Evolutionary conservation across 2,113 vertebrate species (phyloP).

Genomic region (Pluvialis apricaria): DNA sequence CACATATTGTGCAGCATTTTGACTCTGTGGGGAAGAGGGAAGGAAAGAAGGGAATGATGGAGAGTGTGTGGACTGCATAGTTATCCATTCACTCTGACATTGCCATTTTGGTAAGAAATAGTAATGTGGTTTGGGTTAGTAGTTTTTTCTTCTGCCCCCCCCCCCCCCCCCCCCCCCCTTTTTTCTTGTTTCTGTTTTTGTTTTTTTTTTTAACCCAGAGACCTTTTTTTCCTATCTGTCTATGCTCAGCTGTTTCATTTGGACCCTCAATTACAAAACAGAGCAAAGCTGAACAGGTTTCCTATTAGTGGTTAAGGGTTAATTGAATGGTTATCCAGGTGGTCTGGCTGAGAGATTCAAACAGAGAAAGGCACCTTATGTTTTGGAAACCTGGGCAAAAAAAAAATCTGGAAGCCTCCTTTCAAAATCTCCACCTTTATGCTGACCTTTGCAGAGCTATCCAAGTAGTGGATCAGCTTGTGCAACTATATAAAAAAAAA

Average conservation of each 20-base stretch:
- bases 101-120: neutral
- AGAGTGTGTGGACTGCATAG: neutral
- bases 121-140: neutral
- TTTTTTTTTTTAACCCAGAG: too few relatives aligned
- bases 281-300: neutral
- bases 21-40: neutral
- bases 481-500: neutral
- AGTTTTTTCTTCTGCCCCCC: neutral
- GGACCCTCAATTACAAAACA: neutral
- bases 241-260: neutral
- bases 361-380: neutral
- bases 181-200: neutral
- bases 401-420: neutral
- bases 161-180: fast-evolving
- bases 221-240: neutral
- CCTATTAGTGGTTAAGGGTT: neutral
- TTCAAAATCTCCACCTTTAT: neutral
- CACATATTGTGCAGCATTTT: neutral
- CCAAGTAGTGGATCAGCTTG: neutral
- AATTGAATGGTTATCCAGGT: neutral
- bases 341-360: neutral
- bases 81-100: neutral
- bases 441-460: neutral
- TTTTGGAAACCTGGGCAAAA: neutral
- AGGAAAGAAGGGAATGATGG: neutral